These are phyloP conservation scores for Edolisoma coerulescens DNA, from an alignment of 2,113 vertebrate species.

Conservation along the genomic window DNA sequence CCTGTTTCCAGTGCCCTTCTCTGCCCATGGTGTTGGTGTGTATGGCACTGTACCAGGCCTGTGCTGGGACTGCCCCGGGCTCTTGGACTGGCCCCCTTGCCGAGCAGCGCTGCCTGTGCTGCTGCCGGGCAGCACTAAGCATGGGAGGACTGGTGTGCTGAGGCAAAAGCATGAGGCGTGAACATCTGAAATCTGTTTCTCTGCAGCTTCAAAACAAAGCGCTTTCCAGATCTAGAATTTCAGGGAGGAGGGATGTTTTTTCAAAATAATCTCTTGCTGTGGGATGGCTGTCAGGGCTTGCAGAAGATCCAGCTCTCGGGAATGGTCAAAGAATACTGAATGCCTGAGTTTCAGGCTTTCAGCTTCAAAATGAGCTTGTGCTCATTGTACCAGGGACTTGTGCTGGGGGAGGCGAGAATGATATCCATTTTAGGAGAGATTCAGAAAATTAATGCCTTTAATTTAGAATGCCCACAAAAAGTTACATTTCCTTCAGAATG, in stretches of 20 bases:
- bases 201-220: neutral
- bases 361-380: neutral
- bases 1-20: neutral
- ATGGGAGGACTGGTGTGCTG: rapidly evolving
- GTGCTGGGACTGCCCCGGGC: neutral
- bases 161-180: neutral
- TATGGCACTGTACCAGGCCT: neutral
- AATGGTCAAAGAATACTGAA: neutral
- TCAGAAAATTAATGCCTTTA: neutral
- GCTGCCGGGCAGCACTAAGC: neutral
- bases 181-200: neutral
- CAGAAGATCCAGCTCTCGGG: neutral
- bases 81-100: neutral
- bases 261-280: neutral
- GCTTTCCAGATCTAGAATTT: neutral
- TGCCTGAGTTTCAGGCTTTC: neutral
- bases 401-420: neutral
- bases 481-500: neutral
- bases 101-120: neutral
- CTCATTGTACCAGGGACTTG: neutral
- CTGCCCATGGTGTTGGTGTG: neutral
- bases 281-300: neutral
- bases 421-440: neutral
- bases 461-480: neutral
- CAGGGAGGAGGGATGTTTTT: neutral